Percentiles rank a stretch among this genome's conserved stretches.
Evolutionary conservation across 2,888 invertebrate genomes (phyloP).

Genomic region (Phaonia tiefii): DNA sequence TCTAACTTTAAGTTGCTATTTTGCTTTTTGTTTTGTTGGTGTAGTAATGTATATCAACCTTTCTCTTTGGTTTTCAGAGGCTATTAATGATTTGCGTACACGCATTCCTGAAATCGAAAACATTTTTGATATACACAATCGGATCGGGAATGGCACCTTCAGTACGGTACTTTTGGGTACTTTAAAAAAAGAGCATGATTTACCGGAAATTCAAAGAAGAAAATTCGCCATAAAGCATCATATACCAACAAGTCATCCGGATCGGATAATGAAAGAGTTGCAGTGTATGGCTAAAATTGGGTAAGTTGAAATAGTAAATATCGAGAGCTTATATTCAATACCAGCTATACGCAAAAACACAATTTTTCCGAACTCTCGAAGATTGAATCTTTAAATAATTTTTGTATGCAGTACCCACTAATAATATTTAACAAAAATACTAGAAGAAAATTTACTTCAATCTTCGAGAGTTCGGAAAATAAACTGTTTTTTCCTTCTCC

Average conservation of each 20-base stretch:
- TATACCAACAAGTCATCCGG: constrained; percentile 92
- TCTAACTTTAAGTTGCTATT: no score
- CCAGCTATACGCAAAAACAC: no score
- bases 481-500: no score
- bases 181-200: constrained; percentile 79
- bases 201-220: constrained; percentile 81
- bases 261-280: constrained; percentile 90
- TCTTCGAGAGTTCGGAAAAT: no score
- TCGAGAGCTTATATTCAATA: no score
- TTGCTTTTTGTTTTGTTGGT: no score
- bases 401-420: no score
- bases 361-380: no score
- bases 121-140: constrained; percentile 85
- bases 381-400: no score
- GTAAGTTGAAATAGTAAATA: constrained; percentile 81
- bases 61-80: constrained; percentile 72
- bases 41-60: no score
- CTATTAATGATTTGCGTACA: constrained; percentile 76
- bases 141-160: constrained; percentile 92
- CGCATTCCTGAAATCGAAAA: constrained; percentile 84
- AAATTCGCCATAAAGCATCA: constrained; percentile 93
- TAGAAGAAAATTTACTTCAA: no score
- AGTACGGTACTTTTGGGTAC: constrained; percentile 92
- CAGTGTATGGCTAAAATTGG: constrained; percentile 89
- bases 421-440: no score